Evolutionary conservation across 2,797 vertebrate species (phyloP).

Genomic region (Valencia hispanica): DNA sequence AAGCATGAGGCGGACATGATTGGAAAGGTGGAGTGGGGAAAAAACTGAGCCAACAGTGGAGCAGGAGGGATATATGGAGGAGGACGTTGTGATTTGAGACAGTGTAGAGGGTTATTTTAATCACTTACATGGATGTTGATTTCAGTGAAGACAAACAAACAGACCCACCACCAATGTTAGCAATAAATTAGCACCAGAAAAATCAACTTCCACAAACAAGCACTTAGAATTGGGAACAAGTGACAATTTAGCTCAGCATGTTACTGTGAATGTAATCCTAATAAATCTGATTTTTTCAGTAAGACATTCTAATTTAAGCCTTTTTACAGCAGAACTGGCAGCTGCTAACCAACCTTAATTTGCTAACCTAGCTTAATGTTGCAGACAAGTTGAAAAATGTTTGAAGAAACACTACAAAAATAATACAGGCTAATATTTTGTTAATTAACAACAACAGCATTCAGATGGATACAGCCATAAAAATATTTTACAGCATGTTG

Average conservation of each 20-base stretch:
- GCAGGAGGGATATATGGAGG: conserved; percentile 14
- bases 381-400: neutral
- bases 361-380: neutral
- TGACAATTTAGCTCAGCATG: neutral
- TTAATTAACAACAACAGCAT: neutral
- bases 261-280: neutral
- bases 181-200: conserved; percentile 34
- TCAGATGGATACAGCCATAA: neutral
- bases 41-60: conserved; percentile 12
- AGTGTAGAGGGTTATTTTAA: conserved; percentile 42
- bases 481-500: neutral
- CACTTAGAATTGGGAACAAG: neutral
- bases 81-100: conserved; percentile 19
- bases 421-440: neutral
- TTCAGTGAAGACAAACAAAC: conserved; percentile 29
- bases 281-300: conserved; percentile 2
- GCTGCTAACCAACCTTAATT: conserved; percentile 3
- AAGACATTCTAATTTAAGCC: neutral
- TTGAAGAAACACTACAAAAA: neutral
- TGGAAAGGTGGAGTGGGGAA: conserved; percentile 38
- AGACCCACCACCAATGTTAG: conserved; percentile 66
- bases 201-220: neutral
- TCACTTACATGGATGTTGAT: conserved; percentile 46
- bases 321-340: conserved; percentile 2
- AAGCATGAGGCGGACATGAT: conserved; percentile 45